Conservation (phyloP, 2,113 vertebrate species). For the Bothrops jararaca region DNA sequence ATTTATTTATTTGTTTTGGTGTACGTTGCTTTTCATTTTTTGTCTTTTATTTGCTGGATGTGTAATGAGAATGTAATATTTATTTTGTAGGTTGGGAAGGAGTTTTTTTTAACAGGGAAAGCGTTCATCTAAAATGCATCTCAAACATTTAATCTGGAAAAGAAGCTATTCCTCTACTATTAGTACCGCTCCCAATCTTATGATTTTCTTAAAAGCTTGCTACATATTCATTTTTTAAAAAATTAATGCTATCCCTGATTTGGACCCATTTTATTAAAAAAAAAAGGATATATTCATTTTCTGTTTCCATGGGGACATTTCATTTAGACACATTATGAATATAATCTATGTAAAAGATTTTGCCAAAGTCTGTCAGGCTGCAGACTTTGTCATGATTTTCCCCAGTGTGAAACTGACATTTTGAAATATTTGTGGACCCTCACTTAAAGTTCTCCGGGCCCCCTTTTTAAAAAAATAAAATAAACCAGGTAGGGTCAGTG, state of each 20-base stretch:
- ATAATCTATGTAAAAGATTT: conserved; percentile 40
- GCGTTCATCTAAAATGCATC: conserved; percentile 5
- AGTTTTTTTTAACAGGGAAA: conserved; percentile 8
- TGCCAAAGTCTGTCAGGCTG: conserved; percentile 39
- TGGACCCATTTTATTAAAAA: conserved; percentile 40
- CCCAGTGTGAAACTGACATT: conserved; percentile 32
- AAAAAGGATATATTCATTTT: conserved; percentile 38
- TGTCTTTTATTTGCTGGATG: conserved; percentile 31
- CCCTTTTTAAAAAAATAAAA: background rate
- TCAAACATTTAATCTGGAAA: conserved; percentile 48
- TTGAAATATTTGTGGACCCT: conserved; percentile 16
- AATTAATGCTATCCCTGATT: conserved; percentile 52
- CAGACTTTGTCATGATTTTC: conserved; percentile 34
- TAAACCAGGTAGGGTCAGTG: conserved; percentile 33
- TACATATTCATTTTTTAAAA: conserved; percentile 49
- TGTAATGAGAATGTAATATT: conserved; percentile 2
- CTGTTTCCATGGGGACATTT: conserved; percentile 41
- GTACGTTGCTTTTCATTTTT: conserved; percentile 18
- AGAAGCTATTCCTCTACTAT: conserved; percentile 35
- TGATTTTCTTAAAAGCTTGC: conserved; percentile 24
- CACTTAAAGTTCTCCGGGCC: conserved; percentile 49
- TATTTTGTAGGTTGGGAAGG: conserved; percentile 28
- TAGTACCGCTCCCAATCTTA: background rate
- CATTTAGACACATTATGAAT: conserved; percentile 31
- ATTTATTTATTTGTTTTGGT: conserved; percentile 55